phyloP scores from a whole-genome alignment of 2,888 invertebrate genomes.

The Halictus ligatus region DNA sequence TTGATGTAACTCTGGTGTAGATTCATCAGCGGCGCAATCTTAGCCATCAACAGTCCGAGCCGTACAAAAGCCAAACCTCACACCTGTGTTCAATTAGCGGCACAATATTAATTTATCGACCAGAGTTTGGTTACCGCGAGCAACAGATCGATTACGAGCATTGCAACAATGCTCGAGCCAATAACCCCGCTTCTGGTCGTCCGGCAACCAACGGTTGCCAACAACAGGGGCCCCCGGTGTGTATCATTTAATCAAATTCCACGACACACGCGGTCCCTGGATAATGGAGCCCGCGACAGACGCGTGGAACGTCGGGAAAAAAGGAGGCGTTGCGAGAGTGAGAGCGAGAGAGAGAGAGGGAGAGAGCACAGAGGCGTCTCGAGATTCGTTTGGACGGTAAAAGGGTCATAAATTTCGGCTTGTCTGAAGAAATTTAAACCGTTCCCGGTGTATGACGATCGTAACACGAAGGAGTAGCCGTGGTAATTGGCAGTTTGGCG shows the following conservation, averaged over 20 bases:
- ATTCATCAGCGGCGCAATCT: not conserved
- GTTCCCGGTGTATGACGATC: slow-evolving; percentile 48
- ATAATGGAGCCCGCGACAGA: not conserved
- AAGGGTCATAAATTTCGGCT: slow-evolving; percentile 48
- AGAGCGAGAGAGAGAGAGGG: not conserved
- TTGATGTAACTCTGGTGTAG: not conserved
- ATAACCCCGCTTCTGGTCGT: not conserved
- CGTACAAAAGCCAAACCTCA: not conserved
- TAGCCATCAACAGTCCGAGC: not conserved
- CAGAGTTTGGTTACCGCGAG: not conserved
- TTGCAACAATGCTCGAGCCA: not conserved
- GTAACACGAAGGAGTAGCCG: slow-evolving; percentile 49
- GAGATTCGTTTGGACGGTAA: slow-evolving; percentile 27
- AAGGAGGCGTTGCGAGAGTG: not conserved
- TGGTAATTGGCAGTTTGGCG: slow-evolving; percentile 61
- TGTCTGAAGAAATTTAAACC: slow-evolving; percentile 50
- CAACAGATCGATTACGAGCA: slow-evolving; percentile 2
- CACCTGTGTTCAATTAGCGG: not conserved
- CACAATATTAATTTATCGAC: slow-evolving; percentile 1
- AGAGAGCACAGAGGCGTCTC: not conserved
- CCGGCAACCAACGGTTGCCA: not conserved
- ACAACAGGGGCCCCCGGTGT: not conserved
- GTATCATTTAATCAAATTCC: not conserved
- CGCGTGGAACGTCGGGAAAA: not conserved
- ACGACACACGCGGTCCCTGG: not conserved